phyloP scores from a whole-genome alignment of 2,797 vertebrate species.

The Taenioides sp. region DNA sequence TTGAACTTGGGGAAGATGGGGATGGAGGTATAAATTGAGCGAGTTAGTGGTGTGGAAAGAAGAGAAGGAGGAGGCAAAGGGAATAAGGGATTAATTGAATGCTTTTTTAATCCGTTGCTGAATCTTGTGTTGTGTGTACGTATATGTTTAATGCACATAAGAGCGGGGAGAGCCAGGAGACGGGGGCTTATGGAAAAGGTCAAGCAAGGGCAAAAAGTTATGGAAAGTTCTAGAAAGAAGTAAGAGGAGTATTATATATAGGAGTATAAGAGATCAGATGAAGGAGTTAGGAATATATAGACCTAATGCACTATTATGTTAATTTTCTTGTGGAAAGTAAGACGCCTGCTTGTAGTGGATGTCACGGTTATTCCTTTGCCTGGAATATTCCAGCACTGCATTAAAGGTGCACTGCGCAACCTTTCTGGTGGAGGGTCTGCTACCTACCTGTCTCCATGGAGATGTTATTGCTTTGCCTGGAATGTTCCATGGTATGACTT shows the following conservation, averaged over 20 bases:
- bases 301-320: no score
- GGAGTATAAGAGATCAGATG: slow-evolving; percentile 25
- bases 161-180: slow-evolving; percentile 3
- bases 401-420: not conserved
- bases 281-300: slow-evolving; percentile 17
- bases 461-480: no score
- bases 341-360: no score
- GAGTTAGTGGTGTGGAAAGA: slow-evolving; percentile 68
- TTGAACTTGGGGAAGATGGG: slow-evolving; percentile 60
- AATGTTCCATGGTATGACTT: no score
- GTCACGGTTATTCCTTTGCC: no score
- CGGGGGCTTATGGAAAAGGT: slow-evolving; percentile 31
- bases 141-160: slow-evolving; percentile 27
- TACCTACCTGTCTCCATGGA: no score
- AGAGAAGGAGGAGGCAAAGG: slow-evolving; percentile 58
- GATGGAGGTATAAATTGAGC: slow-evolving; percentile 59
- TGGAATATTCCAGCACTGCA: no score
- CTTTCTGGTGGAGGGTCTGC: not conserved
- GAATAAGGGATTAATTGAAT: slow-evolving; percentile 70
- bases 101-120: slow-evolving; percentile 61
- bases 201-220: slow-evolving; percentile 34
- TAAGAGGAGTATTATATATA: no score
- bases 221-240: slow-evolving; percentile 5
- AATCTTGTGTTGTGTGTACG: slow-evolving; percentile 38
- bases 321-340: no score